phyloP scores from a whole-genome alignment of 2,888 invertebrate species.

The Xestia rhomboidea region DNA sequence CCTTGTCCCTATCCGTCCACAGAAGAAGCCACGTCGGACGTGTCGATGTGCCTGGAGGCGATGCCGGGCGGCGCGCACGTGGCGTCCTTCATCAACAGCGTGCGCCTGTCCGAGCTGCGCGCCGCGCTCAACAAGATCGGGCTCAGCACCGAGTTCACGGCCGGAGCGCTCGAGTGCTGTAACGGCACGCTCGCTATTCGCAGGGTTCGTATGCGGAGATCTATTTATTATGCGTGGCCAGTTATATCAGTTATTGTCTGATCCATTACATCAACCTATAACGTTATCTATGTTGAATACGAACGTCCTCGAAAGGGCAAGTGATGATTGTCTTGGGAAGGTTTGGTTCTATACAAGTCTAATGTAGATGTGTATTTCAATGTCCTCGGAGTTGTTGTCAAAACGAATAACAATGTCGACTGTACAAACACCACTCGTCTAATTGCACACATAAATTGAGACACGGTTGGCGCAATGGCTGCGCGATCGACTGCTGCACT shows the following conservation, averaged over 20 bases:
- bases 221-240: neutral
- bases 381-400: neutral
- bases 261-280: neutral
- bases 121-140: conserved; percentile 97
- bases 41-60: conserved; percentile 93
- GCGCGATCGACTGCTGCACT: too few species aligned
- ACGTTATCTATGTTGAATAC: neutral
- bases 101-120: conserved; percentile 97
- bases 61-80: conserved; percentile 91
- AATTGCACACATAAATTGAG: too few species aligned
- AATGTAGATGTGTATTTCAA: neutral
- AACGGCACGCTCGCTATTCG: conserved; percentile 97
- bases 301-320: too few species aligned
- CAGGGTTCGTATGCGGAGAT: conserved; percentile 87
- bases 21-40: conserved; percentile 86
- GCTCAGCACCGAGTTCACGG: conserved; percentile 91
- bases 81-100: conserved; percentile 97
- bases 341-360: neutral
- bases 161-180: conserved; percentile 98
- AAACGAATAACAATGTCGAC: neutral
- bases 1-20: too few species aligned
- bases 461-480: too few species aligned
- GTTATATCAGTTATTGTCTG: neutral
- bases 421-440: neutral
- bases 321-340: too few species aligned